A percentile compares a stretch with the other conserved stretches of the same genome.
phyloP scores from a whole-genome alignment of 2,113 vertebrate species.

The Trematocara macrostoma region DNA sequence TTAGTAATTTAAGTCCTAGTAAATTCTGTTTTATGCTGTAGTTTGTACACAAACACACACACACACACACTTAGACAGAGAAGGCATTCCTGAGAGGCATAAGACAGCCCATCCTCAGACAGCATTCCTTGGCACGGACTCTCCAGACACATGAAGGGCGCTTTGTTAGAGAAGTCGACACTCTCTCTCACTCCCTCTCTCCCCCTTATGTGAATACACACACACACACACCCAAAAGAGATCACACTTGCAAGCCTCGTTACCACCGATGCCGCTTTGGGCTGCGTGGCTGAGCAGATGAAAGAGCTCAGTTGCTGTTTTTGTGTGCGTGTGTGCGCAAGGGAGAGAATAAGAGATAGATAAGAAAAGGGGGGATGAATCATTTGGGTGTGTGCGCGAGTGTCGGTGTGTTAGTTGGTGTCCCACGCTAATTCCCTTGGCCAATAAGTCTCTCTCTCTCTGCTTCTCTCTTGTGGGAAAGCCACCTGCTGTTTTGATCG shows the following conservation, averaged over 20 bases:
- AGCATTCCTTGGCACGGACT: slow-evolving; percentile 66
- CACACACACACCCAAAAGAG: not conserved
- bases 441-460: not conserved
- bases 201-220: not conserved
- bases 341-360: not conserved
- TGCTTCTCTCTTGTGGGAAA: slow-evolving; percentile 18
- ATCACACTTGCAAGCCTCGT: slow-evolving; percentile 7
- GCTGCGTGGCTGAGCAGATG: slow-evolving; percentile 26
- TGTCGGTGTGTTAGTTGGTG: slow-evolving; percentile 1
- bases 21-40: not conserved
- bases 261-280: slow-evolving; percentile 13
- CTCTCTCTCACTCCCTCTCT: not conserved
- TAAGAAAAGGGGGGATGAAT: slow-evolving; percentile 20
- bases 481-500: slow-evolving; percentile 57
- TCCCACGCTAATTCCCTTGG: slow-evolving; percentile 14
- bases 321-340: not conserved
- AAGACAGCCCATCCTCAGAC: slow-evolving; percentile 55
- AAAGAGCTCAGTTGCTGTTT: slow-evolving; percentile 1
- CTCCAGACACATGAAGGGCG: slow-evolving; percentile 63
- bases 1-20: not conserved
- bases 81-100: slow-evolving; percentile 50
- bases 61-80: not conserved
- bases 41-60: not conserved
- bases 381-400: slow-evolving; percentile 12
- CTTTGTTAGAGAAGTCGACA: slow-evolving; percentile 60